phyloP scores from a whole-genome alignment of 2,888 invertebrate genomes.

The Agrotis puta region DNA sequence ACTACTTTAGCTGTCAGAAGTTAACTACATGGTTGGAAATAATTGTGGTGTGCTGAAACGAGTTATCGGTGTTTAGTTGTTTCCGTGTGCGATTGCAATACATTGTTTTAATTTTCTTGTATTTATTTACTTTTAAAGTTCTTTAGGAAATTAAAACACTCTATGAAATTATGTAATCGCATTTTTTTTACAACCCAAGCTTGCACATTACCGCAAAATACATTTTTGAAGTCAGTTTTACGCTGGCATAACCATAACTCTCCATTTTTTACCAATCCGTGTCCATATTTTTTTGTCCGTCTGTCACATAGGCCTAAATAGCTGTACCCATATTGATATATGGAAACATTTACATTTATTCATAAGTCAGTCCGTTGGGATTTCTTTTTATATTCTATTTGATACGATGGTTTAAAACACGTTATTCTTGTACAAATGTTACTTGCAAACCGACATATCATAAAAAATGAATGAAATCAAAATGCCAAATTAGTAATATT shows the following conservation, averaged over 20 bases:
- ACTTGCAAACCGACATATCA: conserved; percentile 51
- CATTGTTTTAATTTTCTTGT: background rate
- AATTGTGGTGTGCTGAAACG: too few species aligned
- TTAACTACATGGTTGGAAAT: too few species aligned
- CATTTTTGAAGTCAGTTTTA: background rate
- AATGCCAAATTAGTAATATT: conserved; percentile 64
- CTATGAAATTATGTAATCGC: background rate
- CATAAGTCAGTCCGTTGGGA: conserved; percentile 40
- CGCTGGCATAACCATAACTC: background rate
- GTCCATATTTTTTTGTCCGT: conserved; percentile 27
- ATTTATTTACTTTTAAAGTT: background rate
- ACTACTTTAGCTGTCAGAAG: too few species aligned
- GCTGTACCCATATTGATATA: conserved; percentile 28
- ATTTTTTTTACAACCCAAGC: background rate
- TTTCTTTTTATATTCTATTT: conserved; percentile 48
- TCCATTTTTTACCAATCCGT: conserved; percentile 41
- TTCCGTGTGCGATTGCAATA: background rate
- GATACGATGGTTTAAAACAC: conserved; percentile 31
- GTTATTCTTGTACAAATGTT: conserved; percentile 45
- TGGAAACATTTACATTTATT: conserved; percentile 38
- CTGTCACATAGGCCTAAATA: conserved; percentile 50
- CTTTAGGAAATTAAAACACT: too few species aligned
- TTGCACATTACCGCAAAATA: background rate
- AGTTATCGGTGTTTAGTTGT: background rate
- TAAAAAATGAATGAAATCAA: conserved; percentile 33